phyloP scores from a whole-genome alignment of 2,888 invertebrate genomes.

The Drosophila acutilabella region DNA sequence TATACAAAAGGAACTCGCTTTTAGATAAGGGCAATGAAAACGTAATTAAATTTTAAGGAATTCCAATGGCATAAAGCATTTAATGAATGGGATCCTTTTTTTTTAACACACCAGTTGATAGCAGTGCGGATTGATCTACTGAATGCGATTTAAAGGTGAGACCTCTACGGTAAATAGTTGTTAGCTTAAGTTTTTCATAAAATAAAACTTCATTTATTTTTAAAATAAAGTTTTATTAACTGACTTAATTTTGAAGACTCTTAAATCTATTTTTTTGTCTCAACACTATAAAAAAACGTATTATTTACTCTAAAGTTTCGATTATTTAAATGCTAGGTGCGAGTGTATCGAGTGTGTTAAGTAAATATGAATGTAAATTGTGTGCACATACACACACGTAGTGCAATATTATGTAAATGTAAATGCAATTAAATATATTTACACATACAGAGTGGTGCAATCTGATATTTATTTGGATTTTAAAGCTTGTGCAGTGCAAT shows the following conservation, averaged over 20 bases:
- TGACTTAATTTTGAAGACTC: too few relatives aligned
- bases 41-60: slow-evolving; percentile 69
- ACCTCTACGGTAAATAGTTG: too few relatives aligned
- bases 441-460: slow-evolving; percentile 46
- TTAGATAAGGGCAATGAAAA: slow-evolving; percentile 51
- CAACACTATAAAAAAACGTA: background rate
- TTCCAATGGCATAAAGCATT: slow-evolving; percentile 20
- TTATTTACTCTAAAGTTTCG: background rate
- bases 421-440: slow-evolving; percentile 73
- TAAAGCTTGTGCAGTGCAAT: slow-evolving; percentile 43
- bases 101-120: background rate
- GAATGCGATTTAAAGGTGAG: background rate
- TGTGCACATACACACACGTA: slow-evolving; percentile 9
- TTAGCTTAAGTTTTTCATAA: too few relatives aligned
- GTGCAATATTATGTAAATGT: slow-evolving; percentile 36
- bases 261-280: background rate
- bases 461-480: slow-evolving; percentile 65
- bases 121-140: background rate
- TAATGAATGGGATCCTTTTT: background rate
- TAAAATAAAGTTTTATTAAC: too few relatives aligned
- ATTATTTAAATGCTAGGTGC: background rate
- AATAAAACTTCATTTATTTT: too few relatives aligned
- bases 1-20: slow-evolving; percentile 2
- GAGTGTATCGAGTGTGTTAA: slow-evolving; percentile 6
- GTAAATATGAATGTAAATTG: slow-evolving; percentile 24